These are phyloP conservation scores for Prosopocoilus inquinatus DNA, from an alignment of 2,888 invertebrate species.

Conservation along the genomic window DNA sequence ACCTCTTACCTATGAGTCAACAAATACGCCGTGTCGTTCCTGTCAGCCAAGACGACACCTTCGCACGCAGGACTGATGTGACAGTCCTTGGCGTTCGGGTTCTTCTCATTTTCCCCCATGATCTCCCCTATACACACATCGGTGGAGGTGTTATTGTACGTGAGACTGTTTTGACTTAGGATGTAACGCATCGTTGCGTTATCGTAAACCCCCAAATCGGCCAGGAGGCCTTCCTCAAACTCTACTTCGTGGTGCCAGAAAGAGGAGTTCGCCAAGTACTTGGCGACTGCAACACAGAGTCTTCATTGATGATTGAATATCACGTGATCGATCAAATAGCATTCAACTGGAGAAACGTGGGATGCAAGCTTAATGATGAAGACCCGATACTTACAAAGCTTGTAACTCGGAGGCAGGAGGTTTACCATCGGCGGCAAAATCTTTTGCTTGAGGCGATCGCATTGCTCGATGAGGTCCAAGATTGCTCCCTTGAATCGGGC, in stretches of 20 bases:
- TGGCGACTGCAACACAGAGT: no score
- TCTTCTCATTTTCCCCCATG: constrained; percentile 20
- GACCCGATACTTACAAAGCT: no score
- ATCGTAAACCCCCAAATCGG: constrained; percentile 32
- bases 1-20: constrained; percentile 35
- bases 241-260: constrained; percentile 28
- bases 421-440: no score
- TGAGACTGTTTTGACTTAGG: constrained; percentile 28
- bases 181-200: constrained; percentile 33
- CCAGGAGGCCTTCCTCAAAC: constrained; percentile 14
- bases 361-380: no score
- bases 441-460: no score
- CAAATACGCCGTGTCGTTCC: constrained; percentile 37
- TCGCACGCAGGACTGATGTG: constrained; percentile 28
- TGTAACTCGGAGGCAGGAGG: no score
- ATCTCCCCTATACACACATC: constrained; percentile 37
- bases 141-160: constrained; percentile 31
- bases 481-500: no score
- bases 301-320: no score
- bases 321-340: no score
- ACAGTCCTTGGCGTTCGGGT: constrained; percentile 23
- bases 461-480: no score
- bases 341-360: no score
- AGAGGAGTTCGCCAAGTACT: constrained; percentile 9
- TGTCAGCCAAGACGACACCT: constrained; percentile 32